phyloP scores from a whole-genome alignment of 2,797 vertebrate species.

The Myotis planiceps region DNA sequence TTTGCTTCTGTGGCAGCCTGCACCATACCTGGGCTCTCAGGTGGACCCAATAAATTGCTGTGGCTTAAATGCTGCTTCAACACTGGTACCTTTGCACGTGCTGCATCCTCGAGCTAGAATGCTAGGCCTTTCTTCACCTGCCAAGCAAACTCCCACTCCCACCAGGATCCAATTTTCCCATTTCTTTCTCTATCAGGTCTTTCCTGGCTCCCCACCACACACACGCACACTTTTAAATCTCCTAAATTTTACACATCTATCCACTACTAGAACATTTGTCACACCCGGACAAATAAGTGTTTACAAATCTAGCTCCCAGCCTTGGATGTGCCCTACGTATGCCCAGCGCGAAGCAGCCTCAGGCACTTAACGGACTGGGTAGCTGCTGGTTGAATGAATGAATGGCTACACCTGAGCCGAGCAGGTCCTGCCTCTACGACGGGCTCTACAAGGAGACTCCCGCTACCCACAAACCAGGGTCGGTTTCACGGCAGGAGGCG shows the following conservation, averaged over 20 bases:
- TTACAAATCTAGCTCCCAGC: not conserved
- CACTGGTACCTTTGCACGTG: not conserved
- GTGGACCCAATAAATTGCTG: not conserved
- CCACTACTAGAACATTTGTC: not conserved
- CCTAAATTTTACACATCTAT: not conserved
- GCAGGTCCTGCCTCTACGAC: not conserved
- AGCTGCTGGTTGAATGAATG: not conserved
- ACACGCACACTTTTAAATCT: not conserved
- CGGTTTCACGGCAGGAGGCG: not conserved
- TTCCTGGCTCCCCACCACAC: not conserved
- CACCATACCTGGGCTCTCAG: not conserved
- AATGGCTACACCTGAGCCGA: not conserved
- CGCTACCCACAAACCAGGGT: not conserved
- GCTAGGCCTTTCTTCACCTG: not conserved
- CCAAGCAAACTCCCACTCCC: not conserved
- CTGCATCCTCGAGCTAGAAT: not conserved
- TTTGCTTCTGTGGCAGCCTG: not conserved
- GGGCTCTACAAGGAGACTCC: rapidly evolving
- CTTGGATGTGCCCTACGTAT: not conserved
- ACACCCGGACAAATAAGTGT: not conserved
- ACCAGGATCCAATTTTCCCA: not conserved
- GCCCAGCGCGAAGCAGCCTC: not conserved
- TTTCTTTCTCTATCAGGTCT: not conserved
- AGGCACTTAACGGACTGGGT: not conserved
- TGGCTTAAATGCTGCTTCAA: not conserved